These are phyloP conservation scores for Ctenosaura bakeri DNA, from an alignment of 2,797 vertebrate genomes.

Conservation along the genomic window DNA sequence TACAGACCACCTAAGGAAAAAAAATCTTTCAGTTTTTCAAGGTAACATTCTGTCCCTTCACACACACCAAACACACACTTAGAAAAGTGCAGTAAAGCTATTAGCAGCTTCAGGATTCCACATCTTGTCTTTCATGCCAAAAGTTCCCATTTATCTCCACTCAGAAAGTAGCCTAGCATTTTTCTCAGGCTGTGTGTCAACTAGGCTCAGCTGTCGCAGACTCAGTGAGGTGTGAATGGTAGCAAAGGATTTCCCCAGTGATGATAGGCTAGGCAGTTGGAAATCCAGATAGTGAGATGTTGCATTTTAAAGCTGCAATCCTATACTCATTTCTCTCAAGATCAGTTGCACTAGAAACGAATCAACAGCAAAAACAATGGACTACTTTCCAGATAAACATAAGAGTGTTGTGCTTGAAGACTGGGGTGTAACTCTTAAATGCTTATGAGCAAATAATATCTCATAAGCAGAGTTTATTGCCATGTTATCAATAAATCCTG, in stretches of 20 bases:
- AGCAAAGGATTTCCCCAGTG: slow-evolving; percentile 29
- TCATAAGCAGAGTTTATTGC: slow-evolving; percentile 3
- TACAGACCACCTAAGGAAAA: background rate
- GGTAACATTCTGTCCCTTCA: background rate
- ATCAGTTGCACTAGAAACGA: background rate
- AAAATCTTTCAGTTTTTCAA: background rate
- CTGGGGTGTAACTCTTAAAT: background rate
- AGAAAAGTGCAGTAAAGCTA: slow-evolving; percentile 24
- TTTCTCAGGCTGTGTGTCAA: slow-evolving; percentile 33
- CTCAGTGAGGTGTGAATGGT: slow-evolving; percentile 31
- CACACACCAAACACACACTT: background rate
- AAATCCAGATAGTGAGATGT: slow-evolving; percentile 7
- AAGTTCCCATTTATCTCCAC: slow-evolving; percentile 21
- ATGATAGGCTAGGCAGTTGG: slow-evolving; percentile 23
- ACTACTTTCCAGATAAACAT: background rate
- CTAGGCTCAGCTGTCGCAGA: slow-evolving; percentile 16
- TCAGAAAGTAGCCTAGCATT: slow-evolving; percentile 19
- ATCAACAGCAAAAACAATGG: background rate
- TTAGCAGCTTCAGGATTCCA: slow-evolving; percentile 21
- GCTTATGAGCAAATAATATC: background rate
- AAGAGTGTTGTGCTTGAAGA: background rate
- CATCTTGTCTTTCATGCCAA: slow-evolving; percentile 12
- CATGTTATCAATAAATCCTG: background rate
- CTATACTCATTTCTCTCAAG: background rate
- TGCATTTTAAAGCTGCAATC: slow-evolving; percentile 15